Percentiles rank a stretch among this genome's conserved stretches.
These are phyloP conservation scores for Cantharis rustica DNA, from an alignment of 2,888 invertebrate species.

Conservation along the genomic window DNA sequence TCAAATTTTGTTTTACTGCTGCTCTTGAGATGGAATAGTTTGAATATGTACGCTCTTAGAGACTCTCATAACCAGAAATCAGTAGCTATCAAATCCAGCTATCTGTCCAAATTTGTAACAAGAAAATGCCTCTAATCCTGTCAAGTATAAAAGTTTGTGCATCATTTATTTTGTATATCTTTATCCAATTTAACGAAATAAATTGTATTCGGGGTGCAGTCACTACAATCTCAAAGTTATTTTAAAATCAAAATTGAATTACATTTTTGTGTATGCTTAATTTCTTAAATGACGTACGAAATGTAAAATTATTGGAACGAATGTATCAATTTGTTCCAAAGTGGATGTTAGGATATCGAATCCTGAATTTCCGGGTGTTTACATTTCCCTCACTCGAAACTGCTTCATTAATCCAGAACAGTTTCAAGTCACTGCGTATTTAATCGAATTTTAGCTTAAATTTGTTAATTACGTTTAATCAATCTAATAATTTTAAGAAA, in stretches of 20 bases:
- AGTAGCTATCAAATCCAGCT: neutral
- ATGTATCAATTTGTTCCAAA: neutral
- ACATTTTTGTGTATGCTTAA: neutral
- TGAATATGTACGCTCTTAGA: neutral
- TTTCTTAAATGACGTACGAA: neutral
- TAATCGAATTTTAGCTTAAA: neutral
- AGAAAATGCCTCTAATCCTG: neutral
- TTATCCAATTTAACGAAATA: neutral
- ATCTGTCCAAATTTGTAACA: neutral
- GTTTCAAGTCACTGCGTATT: neutral
- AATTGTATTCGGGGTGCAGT: neutral
- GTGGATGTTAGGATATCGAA: neutral
- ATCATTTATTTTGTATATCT: neutral
- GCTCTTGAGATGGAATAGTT: neutral
- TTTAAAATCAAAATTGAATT: neutral
- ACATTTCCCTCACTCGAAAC: neutral
- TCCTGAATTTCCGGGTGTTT: neutral
- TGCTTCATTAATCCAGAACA: neutral
- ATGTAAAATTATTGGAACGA: neutral
- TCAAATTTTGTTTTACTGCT: neutral
- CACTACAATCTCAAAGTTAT: neutral
- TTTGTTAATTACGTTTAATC: neutral
- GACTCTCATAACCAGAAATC: neutral
- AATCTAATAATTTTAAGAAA: neutral
- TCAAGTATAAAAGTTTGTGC: neutral